A percentile compares a stretch with the other conserved stretches of the same genome.
phyloP scores from a whole-genome alignment of 2,888 invertebrate species.

The Drosophila emarginata region DNA sequence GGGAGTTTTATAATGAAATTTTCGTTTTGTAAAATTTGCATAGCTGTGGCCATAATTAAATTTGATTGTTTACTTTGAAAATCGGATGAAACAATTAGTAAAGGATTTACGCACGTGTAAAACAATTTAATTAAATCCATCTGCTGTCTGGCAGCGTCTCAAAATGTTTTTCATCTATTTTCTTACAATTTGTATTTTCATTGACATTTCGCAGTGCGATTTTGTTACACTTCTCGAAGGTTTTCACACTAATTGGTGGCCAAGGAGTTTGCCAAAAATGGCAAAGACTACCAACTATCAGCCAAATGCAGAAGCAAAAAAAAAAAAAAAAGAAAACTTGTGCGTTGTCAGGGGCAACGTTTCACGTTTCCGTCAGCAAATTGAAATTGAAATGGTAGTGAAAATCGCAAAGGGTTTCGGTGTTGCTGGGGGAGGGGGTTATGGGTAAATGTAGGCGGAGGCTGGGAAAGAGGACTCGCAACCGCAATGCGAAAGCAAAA shows the following conservation, averaged over 20 bases:
- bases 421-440: not conserved
- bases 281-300: conserved; percentile 8
- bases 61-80: conserved; percentile 38
- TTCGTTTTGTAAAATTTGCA: conserved; percentile 12
- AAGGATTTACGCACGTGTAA: conserved; percentile 47
- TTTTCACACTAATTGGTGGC: conserved; percentile 43
- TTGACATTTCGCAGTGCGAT: conserved; percentile 25
- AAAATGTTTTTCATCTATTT: conserved; percentile 18
- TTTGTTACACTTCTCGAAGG: conserved; percentile 7
- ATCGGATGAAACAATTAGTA: conserved; percentile 46
- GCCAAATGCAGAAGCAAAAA: not conserved
- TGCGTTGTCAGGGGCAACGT: conserved; percentile 54
- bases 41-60: conserved; percentile 36
- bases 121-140: conserved; percentile 66
- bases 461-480: conserved; percentile 4
- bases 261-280: conserved; percentile 18
- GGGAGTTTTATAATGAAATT: conserved; percentile 32
- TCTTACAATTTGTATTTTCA: conserved; percentile 17
- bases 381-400: conserved; percentile 68
- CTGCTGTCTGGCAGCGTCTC: not conserved
- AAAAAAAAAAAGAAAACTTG: conserved; percentile 33
- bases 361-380: conserved; percentile 64
- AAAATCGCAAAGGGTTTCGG: conserved; percentile 31
- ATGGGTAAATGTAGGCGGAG: conserved; percentile 1
- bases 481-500: conserved; percentile 37